phyloP scores from a whole-genome alignment of 2,797 vertebrate genomes.

The Tragelaphus eurycerus region DNA sequence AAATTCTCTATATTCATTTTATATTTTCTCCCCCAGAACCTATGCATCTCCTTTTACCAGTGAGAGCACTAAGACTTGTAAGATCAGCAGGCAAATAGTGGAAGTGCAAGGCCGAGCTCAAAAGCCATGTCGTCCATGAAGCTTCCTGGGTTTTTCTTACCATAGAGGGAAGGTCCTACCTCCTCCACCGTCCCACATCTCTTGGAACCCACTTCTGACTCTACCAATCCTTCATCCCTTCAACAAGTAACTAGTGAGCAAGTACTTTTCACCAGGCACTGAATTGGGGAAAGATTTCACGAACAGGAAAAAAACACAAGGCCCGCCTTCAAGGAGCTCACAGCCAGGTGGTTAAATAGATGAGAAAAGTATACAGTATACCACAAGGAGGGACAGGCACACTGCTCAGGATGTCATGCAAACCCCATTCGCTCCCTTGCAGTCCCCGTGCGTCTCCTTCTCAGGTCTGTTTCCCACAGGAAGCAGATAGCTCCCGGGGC shows the following conservation, averaged over 20 bases:
- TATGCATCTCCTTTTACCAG: background rate
- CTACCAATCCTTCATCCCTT: background rate
- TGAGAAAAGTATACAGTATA: background rate
- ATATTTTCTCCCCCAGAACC: background rate
- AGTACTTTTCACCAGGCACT: background rate
- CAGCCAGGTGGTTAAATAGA: background rate
- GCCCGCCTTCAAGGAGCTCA: background rate
- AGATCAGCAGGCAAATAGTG: background rate
- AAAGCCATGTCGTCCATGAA: background rate
- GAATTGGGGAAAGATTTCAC: background rate
- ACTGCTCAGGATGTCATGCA: background rate
- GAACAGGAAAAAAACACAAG: background rate
- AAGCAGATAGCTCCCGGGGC: background rate
- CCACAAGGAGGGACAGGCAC: no score
- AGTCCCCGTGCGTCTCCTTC: accelerated
- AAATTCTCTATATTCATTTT: background rate
- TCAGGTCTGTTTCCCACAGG: accelerated
- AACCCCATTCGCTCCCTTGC: accelerated
- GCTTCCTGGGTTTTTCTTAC: background rate
- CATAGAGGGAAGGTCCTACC: background rate
- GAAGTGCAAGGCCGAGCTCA: background rate
- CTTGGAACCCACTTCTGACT: background rate
- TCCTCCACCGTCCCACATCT: background rate
- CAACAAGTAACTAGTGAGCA: background rate
- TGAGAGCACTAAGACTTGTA: background rate